Conservation (phyloP, 2,113 vertebrate species). For the Psittacula cyanocephala region DNA sequence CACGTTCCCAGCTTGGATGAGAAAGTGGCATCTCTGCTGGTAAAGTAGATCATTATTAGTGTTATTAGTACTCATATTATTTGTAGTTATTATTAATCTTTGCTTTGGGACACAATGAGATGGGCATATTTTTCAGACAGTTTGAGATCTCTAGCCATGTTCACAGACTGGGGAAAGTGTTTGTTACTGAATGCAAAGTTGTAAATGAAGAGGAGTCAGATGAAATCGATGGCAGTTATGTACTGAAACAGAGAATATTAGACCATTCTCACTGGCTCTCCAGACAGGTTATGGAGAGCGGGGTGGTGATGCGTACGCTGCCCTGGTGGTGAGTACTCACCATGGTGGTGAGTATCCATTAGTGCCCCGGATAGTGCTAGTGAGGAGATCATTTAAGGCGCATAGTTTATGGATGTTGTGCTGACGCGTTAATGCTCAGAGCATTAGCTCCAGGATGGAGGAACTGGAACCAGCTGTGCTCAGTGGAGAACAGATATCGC, state of each 20-base stretch:
- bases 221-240: not conserved
- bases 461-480: not conserved
- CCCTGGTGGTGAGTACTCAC: not conserved
- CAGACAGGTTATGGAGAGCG: not conserved
- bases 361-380: not conserved
- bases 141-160: not conserved
- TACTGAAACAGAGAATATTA: not conserved
- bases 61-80: not conserved
- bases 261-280: not conserved
- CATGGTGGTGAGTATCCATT: not conserved
- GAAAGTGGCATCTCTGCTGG: not conserved
- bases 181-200: not conserved
- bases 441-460: not conserved
- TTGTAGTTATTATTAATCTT: not conserved
- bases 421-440: rapidly evolving
- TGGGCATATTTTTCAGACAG: not conserved
- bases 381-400: not conserved
- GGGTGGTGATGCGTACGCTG: not conserved
- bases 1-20: not conserved
- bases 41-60: not conserved
- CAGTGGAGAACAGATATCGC: not conserved
- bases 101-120: not conserved
- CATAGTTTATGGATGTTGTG: rapidly evolving
- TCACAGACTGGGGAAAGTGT: not conserved
- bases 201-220: not conserved